Conservation (phyloP, 2,888 invertebrate species). For the Rutpela maculata region DNA sequence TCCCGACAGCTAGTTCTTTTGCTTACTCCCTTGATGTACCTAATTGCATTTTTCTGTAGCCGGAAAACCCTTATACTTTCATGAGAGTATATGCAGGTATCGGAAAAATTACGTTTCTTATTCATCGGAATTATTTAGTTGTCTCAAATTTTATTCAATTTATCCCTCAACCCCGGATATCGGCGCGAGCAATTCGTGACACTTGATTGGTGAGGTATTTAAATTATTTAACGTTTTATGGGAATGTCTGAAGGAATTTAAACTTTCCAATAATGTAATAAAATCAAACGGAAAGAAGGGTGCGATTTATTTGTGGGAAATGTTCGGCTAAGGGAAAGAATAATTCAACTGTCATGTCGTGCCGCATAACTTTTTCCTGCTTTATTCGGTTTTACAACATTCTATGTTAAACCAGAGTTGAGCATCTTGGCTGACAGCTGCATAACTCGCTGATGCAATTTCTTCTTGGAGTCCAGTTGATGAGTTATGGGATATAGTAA, state of each 20-base stretch:
- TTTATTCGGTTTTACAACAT: background rate
- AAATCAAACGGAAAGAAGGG: conserved; percentile 23
- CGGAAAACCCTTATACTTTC: too few relatives aligned
- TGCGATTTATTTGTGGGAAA: conserved; percentile 20
- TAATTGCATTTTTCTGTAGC: too few relatives aligned
- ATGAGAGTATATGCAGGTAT: too few relatives aligned
- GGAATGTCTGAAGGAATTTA: conserved; percentile 25
- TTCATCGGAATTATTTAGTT: background rate
- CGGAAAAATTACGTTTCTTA: background rate
- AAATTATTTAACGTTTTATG: conserved; percentile 19
- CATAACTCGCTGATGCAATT: background rate
- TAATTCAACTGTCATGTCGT: conserved; percentile 28
- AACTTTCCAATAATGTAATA: conserved; percentile 25
- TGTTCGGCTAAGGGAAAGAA: conserved; percentile 9
- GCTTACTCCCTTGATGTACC: too few relatives aligned
- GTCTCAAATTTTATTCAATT: background rate
- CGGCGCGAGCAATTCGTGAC: background rate
- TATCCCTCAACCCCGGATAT: background rate
- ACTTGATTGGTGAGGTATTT: conserved; percentile 13
- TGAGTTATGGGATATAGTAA: background rate
- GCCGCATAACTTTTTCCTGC: conserved; percentile 10
- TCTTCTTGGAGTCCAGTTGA: background rate
- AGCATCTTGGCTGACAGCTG: background rate
- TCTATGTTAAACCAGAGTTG: conserved; percentile 15
- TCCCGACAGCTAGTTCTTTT: too few relatives aligned